These are phyloP conservation scores for Lutjanus campechanus DNA, from an alignment of 2,797 vertebrate species.

Conservation along the genomic window DNA sequence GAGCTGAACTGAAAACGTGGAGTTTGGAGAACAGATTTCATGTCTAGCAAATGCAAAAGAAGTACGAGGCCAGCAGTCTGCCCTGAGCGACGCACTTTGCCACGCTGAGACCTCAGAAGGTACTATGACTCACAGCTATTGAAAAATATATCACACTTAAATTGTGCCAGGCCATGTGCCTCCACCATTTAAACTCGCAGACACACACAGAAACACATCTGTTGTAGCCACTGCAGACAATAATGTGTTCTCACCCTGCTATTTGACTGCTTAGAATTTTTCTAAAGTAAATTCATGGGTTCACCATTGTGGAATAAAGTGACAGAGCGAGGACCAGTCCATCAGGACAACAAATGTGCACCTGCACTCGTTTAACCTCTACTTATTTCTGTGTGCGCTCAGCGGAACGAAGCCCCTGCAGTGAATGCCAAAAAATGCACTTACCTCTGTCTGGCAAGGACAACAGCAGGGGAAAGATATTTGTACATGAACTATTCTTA, in stretches of 20 bases:
- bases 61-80: conserved; percentile 54
- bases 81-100: conserved; percentile 53
- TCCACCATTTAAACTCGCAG: conserved; percentile 33
- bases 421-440: conserved; percentile 26
- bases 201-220: conserved; percentile 24
- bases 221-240: conserved; percentile 27
- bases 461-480: conserved; percentile 4
- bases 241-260: background rate
- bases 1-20: conserved; percentile 65
- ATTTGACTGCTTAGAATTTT: conserved; percentile 23
- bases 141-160: conserved; percentile 70
- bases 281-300: conserved; percentile 22
- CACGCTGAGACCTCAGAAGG: conserved; percentile 42
- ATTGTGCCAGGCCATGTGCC: conserved; percentile 53
- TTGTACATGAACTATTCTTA: background rate
- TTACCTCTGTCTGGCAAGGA: conserved; percentile 12
- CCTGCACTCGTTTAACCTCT: conserved; percentile 37
- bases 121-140: conserved; percentile 67
- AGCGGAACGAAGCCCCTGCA: conserved; percentile 11
- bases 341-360: conserved; percentile 31
- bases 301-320: conserved; percentile 16
- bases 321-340: conserved; percentile 2
- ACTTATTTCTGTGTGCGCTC: conserved; percentile 30
- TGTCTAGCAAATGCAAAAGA: conserved; percentile 66
- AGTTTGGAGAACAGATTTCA: conserved; percentile 75